These are phyloP conservation scores for Felis catus DNA, from an alignment of 2,113 vertebrate species.

Conservation along the genomic window DNA sequence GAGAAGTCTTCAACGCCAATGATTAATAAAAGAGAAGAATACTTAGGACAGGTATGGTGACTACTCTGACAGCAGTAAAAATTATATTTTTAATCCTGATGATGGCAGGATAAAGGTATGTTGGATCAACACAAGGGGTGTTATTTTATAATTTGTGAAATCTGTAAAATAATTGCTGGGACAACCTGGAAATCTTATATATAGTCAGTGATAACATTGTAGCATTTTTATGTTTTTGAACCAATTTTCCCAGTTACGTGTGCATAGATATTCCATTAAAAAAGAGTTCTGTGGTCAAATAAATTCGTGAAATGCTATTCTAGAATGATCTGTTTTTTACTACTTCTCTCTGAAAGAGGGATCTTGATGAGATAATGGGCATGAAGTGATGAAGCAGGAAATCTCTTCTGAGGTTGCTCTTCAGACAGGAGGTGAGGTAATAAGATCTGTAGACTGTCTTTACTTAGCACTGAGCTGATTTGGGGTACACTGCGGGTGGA, in stretches of 20 bases:
- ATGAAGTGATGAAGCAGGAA: constrained; percentile 64
- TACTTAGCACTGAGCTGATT: constrained; percentile 26
- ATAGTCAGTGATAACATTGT: not conserved
- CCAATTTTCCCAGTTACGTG: constrained; percentile 34
- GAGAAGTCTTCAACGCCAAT: constrained; percentile 34
- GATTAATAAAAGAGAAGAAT: constrained; percentile 30
- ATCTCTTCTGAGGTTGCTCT: constrained; percentile 55
- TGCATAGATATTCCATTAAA: constrained; percentile 7
- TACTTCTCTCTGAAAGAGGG: constrained; percentile 33
- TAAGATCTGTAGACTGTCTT: constrained; percentile 27
- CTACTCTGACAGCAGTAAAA: constrained; percentile 23
- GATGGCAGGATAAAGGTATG: constrained; percentile 13
- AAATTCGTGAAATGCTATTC: constrained; percentile 49
- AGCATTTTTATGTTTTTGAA: constrained; percentile 50
- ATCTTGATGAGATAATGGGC: constrained; percentile 58
- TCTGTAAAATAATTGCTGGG: not conserved
- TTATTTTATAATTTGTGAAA: constrained; percentile 31
- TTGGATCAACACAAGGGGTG: not conserved
- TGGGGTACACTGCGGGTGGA: not conserved
- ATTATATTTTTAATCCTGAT: constrained; percentile 51
- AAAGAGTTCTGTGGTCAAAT: not conserved
- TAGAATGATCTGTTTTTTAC: constrained; percentile 47
- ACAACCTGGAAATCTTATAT: not conserved
- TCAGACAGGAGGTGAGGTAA: constrained; percentile 44
- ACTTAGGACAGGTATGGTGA: not conserved